These are phyloP conservation scores for Cylloceria caligata DNA, from an alignment of 2,888 invertebrate species.

Conservation along the genomic window DNA sequence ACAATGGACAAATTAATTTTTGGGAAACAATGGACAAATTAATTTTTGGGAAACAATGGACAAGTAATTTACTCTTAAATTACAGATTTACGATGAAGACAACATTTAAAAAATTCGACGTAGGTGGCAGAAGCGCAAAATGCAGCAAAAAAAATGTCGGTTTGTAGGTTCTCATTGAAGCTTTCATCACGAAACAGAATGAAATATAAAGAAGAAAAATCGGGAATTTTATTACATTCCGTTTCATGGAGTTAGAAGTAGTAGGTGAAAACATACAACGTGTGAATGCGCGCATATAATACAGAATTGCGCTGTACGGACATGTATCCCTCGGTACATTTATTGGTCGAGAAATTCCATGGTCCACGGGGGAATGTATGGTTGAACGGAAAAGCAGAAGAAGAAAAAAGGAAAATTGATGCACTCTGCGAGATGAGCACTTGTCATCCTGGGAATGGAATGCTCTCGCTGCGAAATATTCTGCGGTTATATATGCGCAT, in stretches of 20 bases:
- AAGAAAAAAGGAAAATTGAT: conserved; percentile 33
- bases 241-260: neutral
- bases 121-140: neutral
- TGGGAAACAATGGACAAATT: neutral
- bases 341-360: conserved; percentile 29
- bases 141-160: neutral
- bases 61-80: neutral
- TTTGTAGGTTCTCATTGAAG: neutral
- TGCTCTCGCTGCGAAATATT: conserved; percentile 29
- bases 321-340: conserved; percentile 18
- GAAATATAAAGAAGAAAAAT: neutral
- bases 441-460: conserved; percentile 37
- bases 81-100: neutral
- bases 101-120: neutral
- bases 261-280: neutral
- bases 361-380: conserved; percentile 15
- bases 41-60: too few relatives aligned
- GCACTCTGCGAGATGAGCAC: conserved; percentile 44
- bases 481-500: conserved; percentile 3
- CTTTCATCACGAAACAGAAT: neutral
- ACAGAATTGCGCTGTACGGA: neutral
- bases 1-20: neutral
- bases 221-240: conserved; percentile 1
- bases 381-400: neutral
- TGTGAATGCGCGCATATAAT: neutral